Conservation (phyloP, 2,113 vertebrate genomes). For the Pteruthius melanotis region DNA sequence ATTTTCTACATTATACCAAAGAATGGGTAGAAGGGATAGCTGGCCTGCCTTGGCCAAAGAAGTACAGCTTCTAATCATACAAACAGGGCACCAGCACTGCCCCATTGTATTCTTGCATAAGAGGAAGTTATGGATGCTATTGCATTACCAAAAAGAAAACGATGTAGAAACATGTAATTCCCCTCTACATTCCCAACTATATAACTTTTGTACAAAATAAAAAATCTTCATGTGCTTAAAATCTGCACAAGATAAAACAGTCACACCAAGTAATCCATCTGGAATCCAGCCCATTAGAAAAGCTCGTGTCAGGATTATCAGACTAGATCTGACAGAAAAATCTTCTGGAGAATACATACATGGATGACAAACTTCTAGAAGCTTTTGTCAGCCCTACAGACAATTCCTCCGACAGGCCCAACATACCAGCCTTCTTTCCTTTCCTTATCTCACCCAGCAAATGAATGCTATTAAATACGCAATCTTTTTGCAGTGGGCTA, state of each 20-base stretch:
- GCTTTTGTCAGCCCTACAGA: not conserved
- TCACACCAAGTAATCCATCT: not conserved
- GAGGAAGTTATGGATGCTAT: not conserved
- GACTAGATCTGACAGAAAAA: not conserved
- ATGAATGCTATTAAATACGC: not conserved
- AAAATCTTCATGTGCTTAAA: not conserved
- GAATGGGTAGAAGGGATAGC: not conserved
- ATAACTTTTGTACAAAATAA: not conserved
- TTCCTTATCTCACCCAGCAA: conserved; percentile 13
- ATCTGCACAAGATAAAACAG: not conserved
- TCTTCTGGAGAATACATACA: not conserved
- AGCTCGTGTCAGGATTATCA: not conserved
- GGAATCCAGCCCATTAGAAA: not conserved
- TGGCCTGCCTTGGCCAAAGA: not conserved
- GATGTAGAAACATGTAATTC: not conserved
- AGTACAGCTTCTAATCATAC: not conserved
- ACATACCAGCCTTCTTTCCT: not conserved
- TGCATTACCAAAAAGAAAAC: not conserved
- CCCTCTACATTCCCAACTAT: not conserved
- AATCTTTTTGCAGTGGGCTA: not conserved
- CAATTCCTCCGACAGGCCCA: not conserved
- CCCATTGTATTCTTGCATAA: not conserved
- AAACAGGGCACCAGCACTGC: not conserved
- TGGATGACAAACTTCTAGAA: not conserved
- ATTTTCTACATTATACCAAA: not conserved